These are phyloP conservation scores for Orestias chungarensis DNA, from an alignment of 2,797 vertebrate genomes.

Conservation along the genomic window DNA sequence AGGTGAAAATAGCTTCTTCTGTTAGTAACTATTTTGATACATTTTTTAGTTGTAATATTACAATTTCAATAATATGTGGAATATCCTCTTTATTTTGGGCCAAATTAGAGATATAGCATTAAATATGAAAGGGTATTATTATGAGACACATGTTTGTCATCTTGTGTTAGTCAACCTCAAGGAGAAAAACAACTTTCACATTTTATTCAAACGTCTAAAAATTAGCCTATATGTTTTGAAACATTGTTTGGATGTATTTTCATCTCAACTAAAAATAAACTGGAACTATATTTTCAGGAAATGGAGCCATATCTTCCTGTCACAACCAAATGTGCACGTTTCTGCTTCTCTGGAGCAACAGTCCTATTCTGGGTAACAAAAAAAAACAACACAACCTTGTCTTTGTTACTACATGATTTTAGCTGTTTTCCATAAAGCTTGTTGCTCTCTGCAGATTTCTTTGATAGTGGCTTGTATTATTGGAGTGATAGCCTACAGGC, in stretches of 20 bases:
- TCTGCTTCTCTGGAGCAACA: slow-evolving; percentile 78
- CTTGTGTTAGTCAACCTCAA: neutral
- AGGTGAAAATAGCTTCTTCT: neutral
- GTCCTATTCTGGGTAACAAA: slow-evolving; percentile 82
- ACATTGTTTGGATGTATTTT: neutral
- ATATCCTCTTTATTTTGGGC: neutral
- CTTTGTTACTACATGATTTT: neutral
- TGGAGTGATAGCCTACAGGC: slow-evolving; percentile 92
- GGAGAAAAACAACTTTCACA: neutral
- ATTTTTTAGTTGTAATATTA: neutral
- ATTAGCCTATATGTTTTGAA: neutral
- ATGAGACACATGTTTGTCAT: neutral
- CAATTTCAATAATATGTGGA: neutral
- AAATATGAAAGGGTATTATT: neutral
- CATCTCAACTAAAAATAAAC: neutral
- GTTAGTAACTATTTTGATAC: neutral
- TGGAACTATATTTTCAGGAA: slow-evolving; percentile 68
- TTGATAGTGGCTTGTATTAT: slow-evolving; percentile 92
- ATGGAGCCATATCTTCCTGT: slow-evolving; percentile 81
- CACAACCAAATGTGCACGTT: slow-evolving; percentile 77
- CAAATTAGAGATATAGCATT: neutral
- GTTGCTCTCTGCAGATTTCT: slow-evolving; percentile 78
- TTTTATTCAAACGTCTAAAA: neutral
- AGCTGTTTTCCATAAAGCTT: neutral
- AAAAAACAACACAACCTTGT: neutral